Base-by-base conservation (phyloP, 1,140 invertebrate species). In the Drosophila micromelanica region DNA sequence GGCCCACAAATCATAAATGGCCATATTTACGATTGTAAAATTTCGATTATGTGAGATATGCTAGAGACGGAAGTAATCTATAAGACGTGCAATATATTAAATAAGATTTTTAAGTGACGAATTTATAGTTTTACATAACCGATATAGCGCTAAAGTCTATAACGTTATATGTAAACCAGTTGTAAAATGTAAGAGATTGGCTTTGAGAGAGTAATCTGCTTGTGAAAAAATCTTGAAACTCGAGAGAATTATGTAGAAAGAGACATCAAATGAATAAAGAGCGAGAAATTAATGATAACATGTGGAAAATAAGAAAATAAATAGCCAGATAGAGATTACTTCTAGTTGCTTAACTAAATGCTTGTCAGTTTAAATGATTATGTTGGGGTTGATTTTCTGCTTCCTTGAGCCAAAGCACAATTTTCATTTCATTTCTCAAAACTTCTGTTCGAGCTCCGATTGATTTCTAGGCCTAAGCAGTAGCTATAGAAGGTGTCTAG, bases 1-100 rank as follows among this genome's bases (percentile, higher is more conserved):
- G 57, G 40, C 32, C 42, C 42, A 32, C 40, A 67, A 43, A 52
- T 71, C 48, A 73, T 73, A 60, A 68, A 73, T 73, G 56, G 64
- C 20, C 20, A 23, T 23, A 23, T 2, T 23, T 23, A 17, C 17
- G 17, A 17, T 17, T 17, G 17, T 17, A 17, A 17, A 1, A 45
- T 59, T 59, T 60, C 9, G 56, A 60, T 60, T 60, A 20, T 20
- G 40, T 20, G 23, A 15, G 55, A 11, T 43, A 30, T 43, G n/a
- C 5, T 37, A n/a, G 8, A 40, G 13, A 37, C 38, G 15, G 40
- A 42, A 42, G 23, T 35, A 27, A 17, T 30, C 9, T 23, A 23
- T 6, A 55, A 54, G 11, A 17, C 38, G 9, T 35, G 49, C 30
- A 32, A 32, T 32, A 5, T 32, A 46, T 5, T 23, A 46, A 9